Conservation (phyloP, 2,113 vertebrate species). For the Nasalis larvatus region DNA sequence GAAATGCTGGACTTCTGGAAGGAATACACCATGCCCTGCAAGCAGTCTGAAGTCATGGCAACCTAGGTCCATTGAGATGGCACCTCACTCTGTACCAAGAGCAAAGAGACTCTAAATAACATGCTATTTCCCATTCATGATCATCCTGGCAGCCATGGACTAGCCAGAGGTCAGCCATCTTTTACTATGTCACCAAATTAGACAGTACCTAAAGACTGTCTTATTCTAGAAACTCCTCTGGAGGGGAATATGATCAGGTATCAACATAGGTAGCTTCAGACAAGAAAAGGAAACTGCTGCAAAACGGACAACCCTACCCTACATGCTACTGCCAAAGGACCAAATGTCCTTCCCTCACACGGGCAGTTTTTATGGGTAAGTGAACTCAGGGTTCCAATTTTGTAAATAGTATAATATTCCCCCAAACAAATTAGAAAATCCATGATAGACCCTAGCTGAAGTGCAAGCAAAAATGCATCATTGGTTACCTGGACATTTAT, state of each 20-base stretch:
- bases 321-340: background rate
- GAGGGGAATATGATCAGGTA: background rate
- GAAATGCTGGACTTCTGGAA: background rate
- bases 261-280: background rate
- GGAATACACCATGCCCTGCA: background rate
- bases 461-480: background rate
- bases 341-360: background rate
- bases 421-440: background rate
- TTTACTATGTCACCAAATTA: background rate
- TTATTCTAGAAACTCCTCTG: conserved; percentile 6
- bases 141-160: background rate
- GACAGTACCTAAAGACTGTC: background rate
- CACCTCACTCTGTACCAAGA: background rate
- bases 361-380: background rate
- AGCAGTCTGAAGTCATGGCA: conserved; percentile 8
- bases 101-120: conserved; percentile 1
- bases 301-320: background rate
- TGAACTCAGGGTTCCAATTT: background rate
- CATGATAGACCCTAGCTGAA: background rate
- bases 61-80: background rate
- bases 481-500: background rate
- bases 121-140: background rate
- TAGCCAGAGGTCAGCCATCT: background rate
- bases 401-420: background rate
- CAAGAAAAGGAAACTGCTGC: background rate